Percentiles rank a stretch among this genome's conserved stretches.
These are phyloP conservation scores for Temnothorax longispinosus DNA, from an alignment of 1,140 invertebrate genomes.

Conservation along the genomic window DNA sequence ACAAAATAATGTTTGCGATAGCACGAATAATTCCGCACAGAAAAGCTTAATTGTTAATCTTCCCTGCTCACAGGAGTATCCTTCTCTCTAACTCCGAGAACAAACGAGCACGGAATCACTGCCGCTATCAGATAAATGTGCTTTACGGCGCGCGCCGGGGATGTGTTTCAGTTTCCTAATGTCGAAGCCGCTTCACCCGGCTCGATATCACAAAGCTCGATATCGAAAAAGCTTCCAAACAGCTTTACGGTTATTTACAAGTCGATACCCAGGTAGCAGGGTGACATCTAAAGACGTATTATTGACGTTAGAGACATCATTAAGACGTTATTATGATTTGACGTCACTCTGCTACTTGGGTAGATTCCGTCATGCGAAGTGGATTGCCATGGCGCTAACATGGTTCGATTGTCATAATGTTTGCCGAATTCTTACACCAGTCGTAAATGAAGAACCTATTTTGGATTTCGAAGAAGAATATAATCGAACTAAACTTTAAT, in stretches of 20 bases:
- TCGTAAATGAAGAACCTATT: neutral
- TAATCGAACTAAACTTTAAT: neutral
- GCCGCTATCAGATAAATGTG: neutral
- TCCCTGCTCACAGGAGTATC: neutral
- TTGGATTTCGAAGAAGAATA: neutral
- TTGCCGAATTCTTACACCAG: neutral
- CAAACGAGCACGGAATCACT: neutral
- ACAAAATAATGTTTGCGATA: constrained; percentile 15
- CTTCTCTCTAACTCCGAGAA: neutral
- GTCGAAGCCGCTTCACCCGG: neutral
- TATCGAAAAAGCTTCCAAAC: neutral
- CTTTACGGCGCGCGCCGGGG: neutral
- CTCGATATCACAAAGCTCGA: constrained; percentile 13
- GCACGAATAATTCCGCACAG: constrained; percentile 8
- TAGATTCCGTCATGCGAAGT: neutral
- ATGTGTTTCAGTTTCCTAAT: constrained; percentile 12
- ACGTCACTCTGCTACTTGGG: no score
- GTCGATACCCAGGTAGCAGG: no score
- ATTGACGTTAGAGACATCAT: no score
- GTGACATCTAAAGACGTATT: no score
- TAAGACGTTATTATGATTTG: no score
- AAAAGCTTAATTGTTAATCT: constrained; percentile 32
- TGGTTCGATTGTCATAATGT: neutral
- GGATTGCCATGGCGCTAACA: neutral
- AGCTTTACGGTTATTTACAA: neutral